A percentile compares a stretch with the other conserved stretches of the same genome.
Evolutionary conservation across 2,113 vertebrate species (phyloP).

Genomic region (Pseudolaguvia tuberculata): DNA sequence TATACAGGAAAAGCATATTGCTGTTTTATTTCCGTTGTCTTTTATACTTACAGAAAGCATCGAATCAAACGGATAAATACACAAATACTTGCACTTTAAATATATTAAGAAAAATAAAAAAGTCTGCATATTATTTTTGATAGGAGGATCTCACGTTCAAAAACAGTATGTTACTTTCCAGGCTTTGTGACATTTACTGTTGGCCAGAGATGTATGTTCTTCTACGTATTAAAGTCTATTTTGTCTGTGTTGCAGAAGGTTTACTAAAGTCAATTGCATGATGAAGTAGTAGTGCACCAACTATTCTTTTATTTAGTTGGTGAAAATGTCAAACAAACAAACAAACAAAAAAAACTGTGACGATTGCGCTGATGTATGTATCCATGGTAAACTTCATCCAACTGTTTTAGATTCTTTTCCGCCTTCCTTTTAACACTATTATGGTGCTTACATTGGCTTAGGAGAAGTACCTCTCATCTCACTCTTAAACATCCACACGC

Average conservation of each 20-base stretch:
- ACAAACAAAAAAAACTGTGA: constrained; percentile 74
- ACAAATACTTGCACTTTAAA: constrained; percentile 81
- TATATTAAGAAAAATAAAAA: constrained; percentile 73
- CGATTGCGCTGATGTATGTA: constrained; percentile 71
- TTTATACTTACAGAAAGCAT: constrained; percentile 80
- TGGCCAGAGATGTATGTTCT: constrained; percentile 74
- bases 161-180: constrained; percentile 69
- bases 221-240: constrained; percentile 76
- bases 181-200: constrained; percentile 75
- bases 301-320: constrained; percentile 67
- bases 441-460: constrained; percentile 77
- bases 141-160: constrained; percentile 76
- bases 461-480: constrained; percentile 65
- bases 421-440: constrained; percentile 70
- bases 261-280: constrained; percentile 79
- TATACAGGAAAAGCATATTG: constrained; percentile 70
- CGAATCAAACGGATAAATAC: constrained; percentile 77
- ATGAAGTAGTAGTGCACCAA: constrained; percentile 73
- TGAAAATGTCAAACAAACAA: constrained; percentile 62
- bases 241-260: constrained; percentile 77
- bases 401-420: constrained; percentile 57
- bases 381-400: constrained; percentile 65
- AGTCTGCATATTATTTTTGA: constrained; percentile 81
- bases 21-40: constrained; percentile 74
- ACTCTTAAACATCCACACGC: constrained; percentile 64